phyloP scores from a whole-genome alignment of 2,797 vertebrate species.

The Sebastes paucispinis region DNA sequence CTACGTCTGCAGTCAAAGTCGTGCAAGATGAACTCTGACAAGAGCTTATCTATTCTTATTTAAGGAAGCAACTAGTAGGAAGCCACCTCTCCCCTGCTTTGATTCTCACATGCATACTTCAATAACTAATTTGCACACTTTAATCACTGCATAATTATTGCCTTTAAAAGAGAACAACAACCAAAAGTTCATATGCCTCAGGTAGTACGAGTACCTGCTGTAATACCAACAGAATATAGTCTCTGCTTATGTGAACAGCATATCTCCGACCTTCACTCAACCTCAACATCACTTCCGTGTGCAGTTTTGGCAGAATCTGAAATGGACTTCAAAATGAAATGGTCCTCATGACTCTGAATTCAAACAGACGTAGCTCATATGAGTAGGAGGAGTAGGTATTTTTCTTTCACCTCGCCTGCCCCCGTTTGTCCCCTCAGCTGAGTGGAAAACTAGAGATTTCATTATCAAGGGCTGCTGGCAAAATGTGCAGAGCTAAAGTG shows the following conservation, averaged over 20 bases:
- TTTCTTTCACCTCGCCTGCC: conserved; percentile 23
- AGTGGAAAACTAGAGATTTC: conserved; percentile 48
- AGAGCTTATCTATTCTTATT: not conserved
- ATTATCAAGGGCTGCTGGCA: conserved; percentile 49
- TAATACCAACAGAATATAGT: not conserved
- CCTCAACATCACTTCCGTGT: conserved; percentile 11
- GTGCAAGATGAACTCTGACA: conserved; percentile 6
- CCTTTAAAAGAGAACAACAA: not conserved
- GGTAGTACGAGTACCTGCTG: not conserved
- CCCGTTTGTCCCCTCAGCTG: conserved; percentile 23
- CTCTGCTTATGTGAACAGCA: not conserved
- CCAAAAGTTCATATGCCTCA: not conserved
- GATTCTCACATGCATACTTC: not conserved
- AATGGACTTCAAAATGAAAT: not conserved
- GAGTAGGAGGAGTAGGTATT: conserved; percentile 12
- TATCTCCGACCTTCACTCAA: conserved; percentile 1
- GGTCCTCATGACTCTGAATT: conserved; percentile 8
- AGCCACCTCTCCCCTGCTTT: not conserved
- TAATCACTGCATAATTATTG: not conserved
- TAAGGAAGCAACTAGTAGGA: not conserved
- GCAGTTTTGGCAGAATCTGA: not conserved
- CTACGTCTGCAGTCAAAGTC: conserved; percentile 30
- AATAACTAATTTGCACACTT: not conserved
- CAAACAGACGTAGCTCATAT: conserved; percentile 14
- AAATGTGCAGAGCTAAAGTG: conserved; percentile 31